Conservation (phyloP, 1,140 invertebrate species). For the Dreissena rostriformis region DNA sequence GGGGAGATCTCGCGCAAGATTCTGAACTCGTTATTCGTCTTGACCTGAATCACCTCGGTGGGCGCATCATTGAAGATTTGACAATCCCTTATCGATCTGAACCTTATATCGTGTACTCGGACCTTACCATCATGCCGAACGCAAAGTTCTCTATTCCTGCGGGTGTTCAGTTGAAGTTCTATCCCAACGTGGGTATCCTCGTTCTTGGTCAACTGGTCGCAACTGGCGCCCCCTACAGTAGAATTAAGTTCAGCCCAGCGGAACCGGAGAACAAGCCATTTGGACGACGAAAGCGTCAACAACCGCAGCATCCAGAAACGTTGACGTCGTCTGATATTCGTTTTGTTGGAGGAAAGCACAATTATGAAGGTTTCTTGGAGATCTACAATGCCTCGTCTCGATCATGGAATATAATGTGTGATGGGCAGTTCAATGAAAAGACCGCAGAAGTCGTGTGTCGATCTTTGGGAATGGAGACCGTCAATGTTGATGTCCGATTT, state of each 20-base stretch:
- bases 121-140: slow-evolving; percentile 98
- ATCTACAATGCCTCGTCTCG: slow-evolving; percentile 96
- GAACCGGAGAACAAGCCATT: slow-evolving; percentile 50
- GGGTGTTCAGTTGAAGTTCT: slow-evolving; percentile 96
- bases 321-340: slow-evolving; percentile 16
- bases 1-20: slow-evolving; percentile 81
- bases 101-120: slow-evolving; percentile 93
- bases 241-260: slow-evolving; percentile 79
- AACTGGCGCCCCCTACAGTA: slow-evolving; percentile 88
- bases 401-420: slow-evolving; percentile 98
- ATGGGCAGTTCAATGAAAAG: slow-evolving; percentile 90
- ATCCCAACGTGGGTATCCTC: slow-evolving; percentile 97
- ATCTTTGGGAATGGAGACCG: slow-evolving; percentile 93
- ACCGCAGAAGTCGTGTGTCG: slow-evolving; percentile 90
- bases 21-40: slow-evolving; percentile 67
- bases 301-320: neutral
- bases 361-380: slow-evolving; percentile 90
- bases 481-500: slow-evolving; percentile 87
- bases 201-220: slow-evolving; percentile 96
- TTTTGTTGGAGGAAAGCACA: slow-evolving; percentile 66
- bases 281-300: slow-evolving; percentile 43
- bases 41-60: slow-evolving; percentile 86
- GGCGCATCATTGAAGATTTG: slow-evolving; percentile 89
- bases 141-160: slow-evolving; percentile 92
- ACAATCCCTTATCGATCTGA: slow-evolving; percentile 85